These are phyloP conservation scores for Huso huso DNA, from an alignment of 2,797 vertebrate species.

Conservation along the genomic window DNA sequence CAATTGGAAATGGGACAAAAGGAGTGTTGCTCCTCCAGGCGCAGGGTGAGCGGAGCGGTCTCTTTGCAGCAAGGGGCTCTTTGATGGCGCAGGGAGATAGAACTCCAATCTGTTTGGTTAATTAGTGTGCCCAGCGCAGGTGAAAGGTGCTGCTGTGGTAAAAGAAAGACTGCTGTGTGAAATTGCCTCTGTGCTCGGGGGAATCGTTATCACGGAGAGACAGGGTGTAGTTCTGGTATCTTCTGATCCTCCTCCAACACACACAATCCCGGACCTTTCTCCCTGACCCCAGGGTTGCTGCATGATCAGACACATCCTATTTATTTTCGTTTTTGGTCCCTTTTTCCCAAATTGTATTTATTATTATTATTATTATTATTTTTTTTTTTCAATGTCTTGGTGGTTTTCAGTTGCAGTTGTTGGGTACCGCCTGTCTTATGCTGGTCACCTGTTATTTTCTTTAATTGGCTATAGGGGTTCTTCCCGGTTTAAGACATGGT, in stretches of 20 bases:
- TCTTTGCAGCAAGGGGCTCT: slow-evolving; percentile 24
- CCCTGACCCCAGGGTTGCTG: slow-evolving; percentile 6
- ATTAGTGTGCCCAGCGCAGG: slow-evolving; percentile 52
- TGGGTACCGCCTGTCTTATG: too few relatives aligned
- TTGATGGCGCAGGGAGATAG: slow-evolving; percentile 38
- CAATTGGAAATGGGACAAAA: too few relatives aligned
- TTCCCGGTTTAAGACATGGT: too few relatives aligned
- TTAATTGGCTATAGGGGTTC: too few relatives aligned
- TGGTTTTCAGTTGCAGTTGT: too few relatives aligned
- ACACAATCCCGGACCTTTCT: background rate
- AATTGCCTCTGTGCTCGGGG: slow-evolving; percentile 28
- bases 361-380: too few relatives aligned
- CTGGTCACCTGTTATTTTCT: too few relatives aligned
- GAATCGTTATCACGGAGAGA: slow-evolving; percentile 29
- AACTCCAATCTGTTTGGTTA: slow-evolving; percentile 55
- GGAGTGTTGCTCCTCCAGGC: too few relatives aligned
- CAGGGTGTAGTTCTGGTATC: slow-evolving; percentile 16
- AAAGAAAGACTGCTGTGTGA: slow-evolving; percentile 10
- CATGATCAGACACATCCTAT: slow-evolving; percentile 19
- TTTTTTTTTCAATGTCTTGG: too few relatives aligned
- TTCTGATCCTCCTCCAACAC: slow-evolving; percentile 12
- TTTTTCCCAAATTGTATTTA: too few relatives aligned
- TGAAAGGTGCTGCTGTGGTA: slow-evolving; percentile 34
- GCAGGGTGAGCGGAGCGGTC: too few relatives aligned
- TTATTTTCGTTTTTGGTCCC: too few relatives aligned